Base-by-base conservation (phyloP, 2,797 vertebrate species). In the Lithobates pipiens region DNA sequence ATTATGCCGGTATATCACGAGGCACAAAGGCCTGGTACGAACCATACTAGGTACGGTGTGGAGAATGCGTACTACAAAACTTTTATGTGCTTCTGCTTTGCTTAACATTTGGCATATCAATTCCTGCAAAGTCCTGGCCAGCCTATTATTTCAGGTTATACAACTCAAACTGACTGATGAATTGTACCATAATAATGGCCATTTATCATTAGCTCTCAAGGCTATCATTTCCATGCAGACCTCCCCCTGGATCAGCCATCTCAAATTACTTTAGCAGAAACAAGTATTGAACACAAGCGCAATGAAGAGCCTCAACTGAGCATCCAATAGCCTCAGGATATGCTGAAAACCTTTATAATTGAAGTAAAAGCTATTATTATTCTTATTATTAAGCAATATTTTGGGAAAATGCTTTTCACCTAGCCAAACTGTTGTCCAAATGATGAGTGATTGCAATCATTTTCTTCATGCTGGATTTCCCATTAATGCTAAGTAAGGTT, bases 211-310 rank as follows among this genome's bases (percentile, higher is more conserved):
- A 36, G 25, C 61, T 80, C 77, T 80, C 70, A 39, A 75, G 71
- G 50, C 70, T 71, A 80, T 80, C 70, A 85, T 75, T 80, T 65
- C 77, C 73, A 44, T 50, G 39, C 27, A 75, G 77, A 85, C 77
- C 84, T 75, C 77, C 76, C 39, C 68, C 63, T 70, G 76, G 57
- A 80, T 74, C 77, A 67, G 42, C 68, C 71, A 75, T 39, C 83
- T 85, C 77, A 67, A 80, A 80, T 85, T 80, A 75, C 77, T 74
- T 44, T 75, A 80, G 39, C 77, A 85, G 76, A 75, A 77, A 85
- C 69, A 79, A 85, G 25, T 29, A 65, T 25, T 77, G 76, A 36
- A 57, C 57, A 42, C 67, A 73, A 61, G 54, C 11, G 44, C 46
- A 57, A 50, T 21, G 15, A 32, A 36, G 18, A 44, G 54, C 65